phyloP scores from a whole-genome alignment of 2,888 invertebrate species.

The Brachypalpus laphriformis region DNA sequence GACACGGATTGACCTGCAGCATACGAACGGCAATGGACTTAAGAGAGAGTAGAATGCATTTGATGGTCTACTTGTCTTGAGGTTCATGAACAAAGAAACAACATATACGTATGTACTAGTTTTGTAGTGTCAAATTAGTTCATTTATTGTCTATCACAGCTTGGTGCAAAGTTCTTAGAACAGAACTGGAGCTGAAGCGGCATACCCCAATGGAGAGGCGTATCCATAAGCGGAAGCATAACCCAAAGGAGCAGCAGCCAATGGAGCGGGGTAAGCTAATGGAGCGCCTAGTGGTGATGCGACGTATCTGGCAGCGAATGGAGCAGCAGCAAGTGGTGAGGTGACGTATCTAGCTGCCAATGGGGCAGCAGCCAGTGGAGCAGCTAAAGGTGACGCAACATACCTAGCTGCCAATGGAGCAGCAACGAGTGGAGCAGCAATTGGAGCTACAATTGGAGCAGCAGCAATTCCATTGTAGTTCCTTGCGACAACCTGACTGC shows the following conservation, averaged over 20 bases:
- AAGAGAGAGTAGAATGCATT: too few relatives aligned
- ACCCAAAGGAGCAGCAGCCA: slow-evolving; percentile 34
- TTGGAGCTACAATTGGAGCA: slow-evolving; percentile 80
- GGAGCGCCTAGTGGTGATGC: neutral
- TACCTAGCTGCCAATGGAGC: slow-evolving; percentile 61
- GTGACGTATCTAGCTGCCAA: slow-evolving; percentile 73
- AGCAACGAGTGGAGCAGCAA: neutral
- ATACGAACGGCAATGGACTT: too few relatives aligned
- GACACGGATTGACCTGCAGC: too few relatives aligned
- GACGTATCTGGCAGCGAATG: neutral
- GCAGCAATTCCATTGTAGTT: slow-evolving; percentile 60
- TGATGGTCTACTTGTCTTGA: too few relatives aligned
- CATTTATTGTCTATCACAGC: neutral
- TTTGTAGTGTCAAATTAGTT: neutral
- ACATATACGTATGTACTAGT: too few relatives aligned
- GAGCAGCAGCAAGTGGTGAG: slow-evolving; percentile 76
- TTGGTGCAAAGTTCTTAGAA: slow-evolving; percentile 9
- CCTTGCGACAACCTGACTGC: slow-evolving; percentile 76
- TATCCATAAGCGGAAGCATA: slow-evolving; percentile 38
- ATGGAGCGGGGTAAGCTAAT: slow-evolving; percentile 20
- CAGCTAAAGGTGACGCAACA: slow-evolving; percentile 75
- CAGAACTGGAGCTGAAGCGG: slow-evolving; percentile 25
- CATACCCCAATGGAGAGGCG: slow-evolving; percentile 35
- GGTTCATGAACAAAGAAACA: too few relatives aligned
- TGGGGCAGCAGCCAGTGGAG: slow-evolving; percentile 80